Evolutionary conservation across 1,140 invertebrate genomes (phyloP).

Genomic region (Coptotermes formosanus): DNA sequence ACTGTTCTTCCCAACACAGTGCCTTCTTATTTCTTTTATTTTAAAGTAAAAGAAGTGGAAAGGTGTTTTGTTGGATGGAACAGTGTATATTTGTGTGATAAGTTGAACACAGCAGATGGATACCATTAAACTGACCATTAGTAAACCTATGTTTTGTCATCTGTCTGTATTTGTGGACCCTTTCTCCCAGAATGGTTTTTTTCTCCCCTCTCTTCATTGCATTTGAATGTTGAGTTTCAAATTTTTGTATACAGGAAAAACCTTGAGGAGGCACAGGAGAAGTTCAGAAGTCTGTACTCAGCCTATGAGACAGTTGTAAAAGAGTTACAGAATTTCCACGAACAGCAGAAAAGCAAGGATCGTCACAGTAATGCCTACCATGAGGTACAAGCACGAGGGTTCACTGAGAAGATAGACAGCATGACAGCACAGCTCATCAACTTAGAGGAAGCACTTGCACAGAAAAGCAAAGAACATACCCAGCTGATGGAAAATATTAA

Average conservation of each 20-base stretch:
- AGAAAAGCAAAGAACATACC: background rate
- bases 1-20: too few relatives aligned
- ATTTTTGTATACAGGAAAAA: background rate
- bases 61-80: too few relatives aligned
- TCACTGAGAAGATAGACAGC: conserved; percentile 28
- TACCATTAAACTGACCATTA: too few relatives aligned
- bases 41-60: too few relatives aligned
- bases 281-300: conserved; percentile 4
- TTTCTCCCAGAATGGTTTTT: background rate
- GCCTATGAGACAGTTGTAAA: background rate
- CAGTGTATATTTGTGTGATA: too few relatives aligned
- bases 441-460: conserved; percentile 24
- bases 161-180: background rate
- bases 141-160: too few relatives aligned
- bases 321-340: conserved; percentile 11
- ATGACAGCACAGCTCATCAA: conserved; percentile 25
- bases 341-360: conserved; percentile 7
- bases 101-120: too few relatives aligned
- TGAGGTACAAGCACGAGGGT: conserved; percentile 26
- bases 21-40: too few relatives aligned
- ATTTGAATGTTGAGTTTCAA: background rate
- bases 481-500: conserved; percentile 21
- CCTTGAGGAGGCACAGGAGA: background rate
- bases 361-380: conserved; percentile 21
- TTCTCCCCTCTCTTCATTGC: background rate